Percentiles rank a stretch among this genome's conserved stretches.
phyloP scores from a whole-genome alignment of 2,888 invertebrate species.

The Elegia similella region DNA sequence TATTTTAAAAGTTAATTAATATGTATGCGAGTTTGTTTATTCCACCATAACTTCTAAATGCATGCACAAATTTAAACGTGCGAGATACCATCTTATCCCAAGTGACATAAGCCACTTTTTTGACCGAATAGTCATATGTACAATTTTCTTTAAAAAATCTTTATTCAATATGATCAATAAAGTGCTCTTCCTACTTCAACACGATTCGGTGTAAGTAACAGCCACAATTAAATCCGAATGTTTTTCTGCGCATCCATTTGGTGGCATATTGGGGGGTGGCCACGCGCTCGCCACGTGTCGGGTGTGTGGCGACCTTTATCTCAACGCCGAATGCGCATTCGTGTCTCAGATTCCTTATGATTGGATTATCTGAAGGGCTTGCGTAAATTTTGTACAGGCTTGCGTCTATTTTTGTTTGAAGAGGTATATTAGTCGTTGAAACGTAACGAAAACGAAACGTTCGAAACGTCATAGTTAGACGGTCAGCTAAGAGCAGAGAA shows the following conservation, averaged over 20 bases:
- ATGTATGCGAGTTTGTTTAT: no score
- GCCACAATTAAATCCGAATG: slow-evolving; percentile 46
- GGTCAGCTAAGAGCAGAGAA: no score
- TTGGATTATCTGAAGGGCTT: slow-evolving; percentile 58
- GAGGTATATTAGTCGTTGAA: neutral
- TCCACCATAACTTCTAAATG: no score
- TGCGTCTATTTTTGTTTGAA: slow-evolving; percentile 25
- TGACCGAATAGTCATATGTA: no score
- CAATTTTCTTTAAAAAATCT: no score
- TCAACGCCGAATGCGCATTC: slow-evolving; percentile 69
- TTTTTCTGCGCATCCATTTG: slow-evolving; percentile 57
- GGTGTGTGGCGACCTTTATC: slow-evolving; percentile 59
- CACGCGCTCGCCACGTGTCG: slow-evolving; percentile 72
- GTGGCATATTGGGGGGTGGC: slow-evolving; percentile 51
- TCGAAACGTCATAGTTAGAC: no score
- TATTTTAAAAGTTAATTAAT: no score
- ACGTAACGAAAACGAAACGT: no score
- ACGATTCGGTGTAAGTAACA: slow-evolving; percentile 45
- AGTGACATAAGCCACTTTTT: no score
- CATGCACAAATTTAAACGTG: no score
- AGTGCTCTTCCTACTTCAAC: neutral
- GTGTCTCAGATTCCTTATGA: slow-evolving; percentile 68
- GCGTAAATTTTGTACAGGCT: neutral
- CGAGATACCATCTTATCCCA: no score
- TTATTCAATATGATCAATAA: no score